Evolutionary conservation across 2,888 invertebrate species (phyloP).

Genomic region (Drosophila tripunctata): DNA sequence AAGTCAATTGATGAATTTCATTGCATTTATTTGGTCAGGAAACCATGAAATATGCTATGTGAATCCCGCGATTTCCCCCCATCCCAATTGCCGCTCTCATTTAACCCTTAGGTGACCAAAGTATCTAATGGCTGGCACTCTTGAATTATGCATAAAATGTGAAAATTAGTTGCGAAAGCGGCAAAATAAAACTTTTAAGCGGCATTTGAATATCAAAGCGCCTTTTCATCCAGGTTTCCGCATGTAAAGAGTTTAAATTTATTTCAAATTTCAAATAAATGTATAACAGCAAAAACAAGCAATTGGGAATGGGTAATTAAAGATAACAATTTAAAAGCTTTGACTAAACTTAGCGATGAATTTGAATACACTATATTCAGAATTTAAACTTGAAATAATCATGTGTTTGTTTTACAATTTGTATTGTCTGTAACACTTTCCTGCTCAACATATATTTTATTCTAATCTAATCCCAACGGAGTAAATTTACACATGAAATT

Average conservation of each 20-base stretch:
- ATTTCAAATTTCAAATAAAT: slow-evolving; percentile 48
- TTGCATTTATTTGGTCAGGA: slow-evolving; percentile 75
- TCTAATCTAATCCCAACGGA: slow-evolving; percentile 7
- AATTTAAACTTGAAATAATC: neutral
- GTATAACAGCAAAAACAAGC: neutral
- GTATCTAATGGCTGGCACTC: slow-evolving; percentile 43
- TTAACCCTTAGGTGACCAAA: slow-evolving; percentile 63
- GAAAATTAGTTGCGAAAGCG: slow-evolving; percentile 60
- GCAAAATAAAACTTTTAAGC: slow-evolving; percentile 56
- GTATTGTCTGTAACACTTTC: neutral
- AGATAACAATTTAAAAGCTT: neutral
- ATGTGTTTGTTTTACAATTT: no score
- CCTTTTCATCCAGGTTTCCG: slow-evolving; percentile 8
- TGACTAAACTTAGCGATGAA: neutral
- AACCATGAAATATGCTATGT: slow-evolving; percentile 67
- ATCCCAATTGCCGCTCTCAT: neutral
- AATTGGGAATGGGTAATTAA: slow-evolving; percentile 11
- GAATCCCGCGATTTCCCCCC: neutral
- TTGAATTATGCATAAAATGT: slow-evolving; percentile 74
- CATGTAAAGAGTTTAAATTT: slow-evolving; percentile 35
- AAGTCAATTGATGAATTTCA: slow-evolving; percentile 74
- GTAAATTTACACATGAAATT: slow-evolving; percentile 46
- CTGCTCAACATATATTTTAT: neutral
- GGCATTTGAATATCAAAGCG: slow-evolving; percentile 79
- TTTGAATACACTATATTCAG: no score